phyloP scores from a whole-genome alignment of 2,797 vertebrate species.

The Gallirallus australis region DNA sequence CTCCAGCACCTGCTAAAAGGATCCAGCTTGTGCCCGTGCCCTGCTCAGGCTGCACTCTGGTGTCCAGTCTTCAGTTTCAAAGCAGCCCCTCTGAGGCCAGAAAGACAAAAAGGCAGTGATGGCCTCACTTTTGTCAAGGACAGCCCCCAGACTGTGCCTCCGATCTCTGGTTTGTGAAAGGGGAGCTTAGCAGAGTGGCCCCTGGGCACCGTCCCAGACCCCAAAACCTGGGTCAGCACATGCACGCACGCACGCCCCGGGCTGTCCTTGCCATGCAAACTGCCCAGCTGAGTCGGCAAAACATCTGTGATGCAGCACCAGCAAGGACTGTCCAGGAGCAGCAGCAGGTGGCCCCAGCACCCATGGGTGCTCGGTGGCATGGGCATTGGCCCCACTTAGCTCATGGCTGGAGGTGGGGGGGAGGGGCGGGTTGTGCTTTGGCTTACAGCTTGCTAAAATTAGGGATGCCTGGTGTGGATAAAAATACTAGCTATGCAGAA shows the following conservation, averaged over 20 bases:
- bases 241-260: fast-evolving
- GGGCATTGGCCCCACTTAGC: fast-evolving
- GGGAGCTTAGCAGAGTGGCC: fast-evolving
- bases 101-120: fast-evolving
- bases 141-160: fast-evolving
- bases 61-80: neutral
- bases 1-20: neutral
- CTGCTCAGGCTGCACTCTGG: neutral
- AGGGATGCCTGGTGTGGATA: conserved; percentile 31
- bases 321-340: neutral
- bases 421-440: neutral
- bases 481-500: conserved; percentile 62
- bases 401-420: neutral
- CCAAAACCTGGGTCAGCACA: neutral
- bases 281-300: neutral
- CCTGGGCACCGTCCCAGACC: fast-evolving
- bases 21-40: neutral
- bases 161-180: neutral
- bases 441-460: conserved; percentile 43
- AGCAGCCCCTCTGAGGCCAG: neutral
- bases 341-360: neutral
- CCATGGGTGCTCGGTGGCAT: neutral
- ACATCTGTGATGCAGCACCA: neutral
- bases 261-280: fast-evolving
- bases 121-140: neutral